Evolutionary conservation across 2,113 vertebrate species (phyloP).

Genomic region (Onychostoma macrolepis): DNA sequence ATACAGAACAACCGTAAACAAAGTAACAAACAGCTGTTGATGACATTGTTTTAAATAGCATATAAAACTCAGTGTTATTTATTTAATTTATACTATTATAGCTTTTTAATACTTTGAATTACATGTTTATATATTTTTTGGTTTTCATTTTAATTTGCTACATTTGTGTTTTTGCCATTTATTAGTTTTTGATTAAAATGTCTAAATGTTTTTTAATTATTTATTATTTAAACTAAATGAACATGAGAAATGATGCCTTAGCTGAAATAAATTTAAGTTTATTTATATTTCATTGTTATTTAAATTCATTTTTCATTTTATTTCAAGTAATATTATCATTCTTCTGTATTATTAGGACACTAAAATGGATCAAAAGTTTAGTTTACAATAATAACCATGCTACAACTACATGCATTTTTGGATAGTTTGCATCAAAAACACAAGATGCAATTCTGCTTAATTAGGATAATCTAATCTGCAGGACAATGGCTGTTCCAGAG

Average conservation of each 20-base stretch:
- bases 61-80: not conserved
- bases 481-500: not conserved
- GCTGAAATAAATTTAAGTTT: not conserved
- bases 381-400: not conserved
- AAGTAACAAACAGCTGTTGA: not conserved
- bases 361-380: not conserved
- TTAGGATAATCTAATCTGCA: not conserved
- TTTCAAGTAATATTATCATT: not conserved
- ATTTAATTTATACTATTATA: not conserved
- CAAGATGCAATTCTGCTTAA: not conserved
- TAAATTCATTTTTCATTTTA: not conserved
- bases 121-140: too few species aligned
- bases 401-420: not conserved
- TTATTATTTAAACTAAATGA: not conserved
- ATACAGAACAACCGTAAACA: not conserved
- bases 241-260: not conserved
- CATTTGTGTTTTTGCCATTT: too few species aligned
- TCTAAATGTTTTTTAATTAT: too few species aligned
- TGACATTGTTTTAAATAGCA: not conserved
- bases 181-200: too few species aligned
- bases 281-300: not conserved
- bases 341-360: not conserved
- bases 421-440: not conserved
- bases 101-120: too few species aligned
- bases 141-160: too few species aligned